A percentile compares a stretch with the other conserved stretches of the same genome.
These are phyloP conservation scores for Muscicapa adusta DNA, from an alignment of 2,113 vertebrate genomes.

Conservation along the genomic window DNA sequence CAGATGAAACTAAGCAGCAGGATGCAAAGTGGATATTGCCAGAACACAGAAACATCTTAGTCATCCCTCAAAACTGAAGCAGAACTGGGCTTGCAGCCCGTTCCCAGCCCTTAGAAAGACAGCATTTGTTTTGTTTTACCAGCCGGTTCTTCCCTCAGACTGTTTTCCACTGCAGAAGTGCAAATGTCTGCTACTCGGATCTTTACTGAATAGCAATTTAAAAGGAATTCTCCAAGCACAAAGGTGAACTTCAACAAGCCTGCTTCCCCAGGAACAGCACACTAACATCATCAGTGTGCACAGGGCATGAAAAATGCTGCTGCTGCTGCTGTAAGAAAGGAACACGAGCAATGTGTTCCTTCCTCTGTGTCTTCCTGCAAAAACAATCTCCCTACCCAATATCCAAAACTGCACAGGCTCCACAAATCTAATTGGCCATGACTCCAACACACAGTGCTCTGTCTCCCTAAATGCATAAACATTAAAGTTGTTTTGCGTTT, in stretches of 20 bases:
- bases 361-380: background rate
- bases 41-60: constrained; percentile 2
- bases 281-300: background rate
- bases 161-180: background rate
- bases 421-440: background rate
- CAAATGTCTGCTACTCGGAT: background rate
- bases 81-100: background rate
- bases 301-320: background rate
- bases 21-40: background rate
- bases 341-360: background rate
- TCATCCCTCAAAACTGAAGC: background rate
- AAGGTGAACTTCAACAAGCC: background rate
- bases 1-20: background rate
- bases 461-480: background rate
- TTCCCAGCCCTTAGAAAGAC: background rate
- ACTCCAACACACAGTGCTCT: background rate
- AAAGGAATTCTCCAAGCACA: background rate
- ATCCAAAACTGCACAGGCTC: background rate
- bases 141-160: background rate
- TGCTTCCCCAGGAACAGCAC: background rate
- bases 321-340: background rate
- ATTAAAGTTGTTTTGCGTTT: background rate
- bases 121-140: background rate
- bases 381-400: background rate
- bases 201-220: background rate